phyloP scores from a whole-genome alignment of 2,888 invertebrate genomes.

The Holacanthella duospinosa region DNA sequence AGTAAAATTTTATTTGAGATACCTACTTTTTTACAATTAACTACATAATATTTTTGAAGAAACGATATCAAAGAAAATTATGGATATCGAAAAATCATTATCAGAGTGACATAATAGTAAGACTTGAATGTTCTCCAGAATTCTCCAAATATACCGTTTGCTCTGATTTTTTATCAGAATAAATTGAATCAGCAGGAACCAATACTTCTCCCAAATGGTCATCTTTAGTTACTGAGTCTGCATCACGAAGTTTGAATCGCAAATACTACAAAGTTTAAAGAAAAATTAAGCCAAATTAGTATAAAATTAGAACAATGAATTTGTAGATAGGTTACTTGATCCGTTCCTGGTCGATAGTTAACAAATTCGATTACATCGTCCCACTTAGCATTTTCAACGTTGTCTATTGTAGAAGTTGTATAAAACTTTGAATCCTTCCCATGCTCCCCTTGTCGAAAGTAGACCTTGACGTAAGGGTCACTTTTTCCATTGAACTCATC shows the following conservation, averaged over 20 bases:
- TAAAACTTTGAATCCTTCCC: slow-evolving; percentile 7
- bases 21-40: too few species aligned
- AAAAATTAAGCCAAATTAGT: too few species aligned
- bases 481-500: slow-evolving; percentile 8
- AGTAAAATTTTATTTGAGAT: too few species aligned
- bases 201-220: slow-evolving; percentile 7
- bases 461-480: slow-evolving; percentile 7
- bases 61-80: too few species aligned
- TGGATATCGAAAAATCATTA: too few species aligned
- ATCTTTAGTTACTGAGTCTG: neutral
- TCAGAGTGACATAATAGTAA: slow-evolving; percentile 1
- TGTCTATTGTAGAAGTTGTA: neutral
- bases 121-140: slow-evolving; percentile 4
- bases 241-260: slow-evolving; percentile 6
- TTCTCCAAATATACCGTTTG: slow-evolving; percentile 4
- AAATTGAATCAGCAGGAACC: neutral
- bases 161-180: neutral
- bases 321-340: neutral
- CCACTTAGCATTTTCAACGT: slow-evolving; percentile 2
- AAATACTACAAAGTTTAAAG: slow-evolving; percentile 4
- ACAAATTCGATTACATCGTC: neutral
- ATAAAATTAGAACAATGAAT: too few species aligned
- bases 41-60: too few species aligned
- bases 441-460: slow-evolving; percentile 1
- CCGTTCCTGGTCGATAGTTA: neutral